phyloP scores from a whole-genome alignment of 23 tunicate genomes.

The Trididemnum miniatum region DNA sequence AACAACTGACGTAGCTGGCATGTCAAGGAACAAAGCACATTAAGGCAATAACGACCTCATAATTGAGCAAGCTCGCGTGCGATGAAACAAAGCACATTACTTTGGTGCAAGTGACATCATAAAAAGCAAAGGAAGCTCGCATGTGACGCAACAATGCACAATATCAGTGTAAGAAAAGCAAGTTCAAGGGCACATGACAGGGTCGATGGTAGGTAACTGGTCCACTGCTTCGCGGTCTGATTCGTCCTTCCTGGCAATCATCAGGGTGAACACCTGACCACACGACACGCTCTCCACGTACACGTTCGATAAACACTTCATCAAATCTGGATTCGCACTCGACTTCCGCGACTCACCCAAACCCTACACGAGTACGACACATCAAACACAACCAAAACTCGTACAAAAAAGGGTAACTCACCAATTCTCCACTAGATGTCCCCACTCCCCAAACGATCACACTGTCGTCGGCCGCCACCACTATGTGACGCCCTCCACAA shows the following conservation, averaged over 20 bases:
- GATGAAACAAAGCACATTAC: too few relatives aligned
- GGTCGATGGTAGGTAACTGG: constrained; percentile 59
- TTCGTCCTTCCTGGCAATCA: constrained; percentile 61
- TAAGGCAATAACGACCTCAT: too few relatives aligned
- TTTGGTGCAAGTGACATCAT: too few relatives aligned
- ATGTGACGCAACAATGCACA: too few relatives aligned
- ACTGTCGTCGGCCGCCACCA: constrained; percentile 90
- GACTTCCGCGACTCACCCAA: constrained; percentile 87
- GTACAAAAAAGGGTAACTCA: constrained; percentile 27
- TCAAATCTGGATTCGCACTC: constrained; percentile 74
- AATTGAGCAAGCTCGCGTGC: too few relatives aligned
- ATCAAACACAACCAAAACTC: too few relatives aligned
- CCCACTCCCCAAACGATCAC: constrained; percentile 91
- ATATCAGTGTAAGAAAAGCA: too few relatives aligned
- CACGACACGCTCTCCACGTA: constrained; percentile 50
- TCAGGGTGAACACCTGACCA: constrained; percentile 68
- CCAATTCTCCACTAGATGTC: constrained; percentile 82
- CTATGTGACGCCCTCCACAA: constrained; percentile 79
- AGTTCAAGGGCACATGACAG: constrained; percentile 42
- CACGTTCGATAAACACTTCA: constrained; percentile 53
- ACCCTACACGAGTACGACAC: constrained; percentile 67
- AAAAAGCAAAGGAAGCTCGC: too few relatives aligned
- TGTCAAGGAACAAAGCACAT: too few relatives aligned
- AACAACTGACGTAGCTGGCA: too few relatives aligned
- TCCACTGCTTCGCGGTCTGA: constrained; percentile 49